phyloP scores from a whole-genome alignment of 2,797 vertebrate genomes.

The Hirundo rustica region DNA sequence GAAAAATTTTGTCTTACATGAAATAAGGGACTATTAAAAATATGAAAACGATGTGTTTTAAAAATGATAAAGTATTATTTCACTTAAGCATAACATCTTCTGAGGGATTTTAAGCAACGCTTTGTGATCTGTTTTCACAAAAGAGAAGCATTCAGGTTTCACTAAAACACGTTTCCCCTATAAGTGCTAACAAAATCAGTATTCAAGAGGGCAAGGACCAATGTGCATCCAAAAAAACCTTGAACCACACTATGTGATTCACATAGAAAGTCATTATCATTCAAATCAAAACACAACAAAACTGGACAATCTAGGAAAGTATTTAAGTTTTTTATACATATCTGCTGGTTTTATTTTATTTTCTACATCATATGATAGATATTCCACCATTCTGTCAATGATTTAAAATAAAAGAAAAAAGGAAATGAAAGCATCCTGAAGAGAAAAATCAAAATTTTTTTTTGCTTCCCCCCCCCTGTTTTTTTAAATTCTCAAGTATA shows the following conservation, averaged over 20 bases:
- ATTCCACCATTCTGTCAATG: background rate
- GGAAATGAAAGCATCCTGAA: background rate
- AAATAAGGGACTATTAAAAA: background rate
- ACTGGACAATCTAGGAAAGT: background rate
- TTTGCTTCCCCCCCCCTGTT: fast-evolving
- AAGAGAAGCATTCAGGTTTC: background rate
- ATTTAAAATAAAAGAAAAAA: background rate
- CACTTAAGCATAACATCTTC: background rate
- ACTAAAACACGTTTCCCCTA: background rate
- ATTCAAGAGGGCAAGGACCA: background rate
- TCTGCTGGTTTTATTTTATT: background rate
- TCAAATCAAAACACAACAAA: background rate
- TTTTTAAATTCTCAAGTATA: background rate
- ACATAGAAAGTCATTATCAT: background rate
- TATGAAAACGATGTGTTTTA: background rate
- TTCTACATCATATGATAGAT: background rate
- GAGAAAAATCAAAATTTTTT: background rate
- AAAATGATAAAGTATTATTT: background rate
- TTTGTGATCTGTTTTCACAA: background rate
- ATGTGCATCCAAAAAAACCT: background rate
- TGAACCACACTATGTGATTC: background rate
- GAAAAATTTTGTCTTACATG: background rate
- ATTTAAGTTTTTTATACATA: background rate
- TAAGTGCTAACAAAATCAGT: background rate
- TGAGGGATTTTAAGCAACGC: background rate